Evolutionary conservation across 2,797 vertebrate species (phyloP).

Genomic region (Setipinna tenuifilis): DNA sequence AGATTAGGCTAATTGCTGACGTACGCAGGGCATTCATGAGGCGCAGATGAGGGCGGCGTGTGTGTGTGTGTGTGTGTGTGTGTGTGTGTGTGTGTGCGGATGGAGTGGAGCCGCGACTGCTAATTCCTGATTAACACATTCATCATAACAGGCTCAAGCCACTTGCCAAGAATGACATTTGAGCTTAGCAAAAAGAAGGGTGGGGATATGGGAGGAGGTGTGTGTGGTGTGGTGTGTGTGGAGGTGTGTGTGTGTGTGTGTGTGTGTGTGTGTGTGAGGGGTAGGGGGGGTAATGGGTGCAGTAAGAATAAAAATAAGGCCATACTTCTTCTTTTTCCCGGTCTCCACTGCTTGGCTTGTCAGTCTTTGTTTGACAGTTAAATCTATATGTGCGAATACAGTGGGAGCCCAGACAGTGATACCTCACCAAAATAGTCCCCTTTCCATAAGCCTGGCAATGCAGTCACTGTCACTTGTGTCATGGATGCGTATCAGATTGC

Average conservation of each 20-base stretch:
- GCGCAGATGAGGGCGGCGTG: background rate
- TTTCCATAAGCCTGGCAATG: background rate
- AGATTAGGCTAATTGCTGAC: conserved; percentile 47
- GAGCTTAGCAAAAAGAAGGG: background rate
- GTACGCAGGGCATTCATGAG: conserved; percentile 19
- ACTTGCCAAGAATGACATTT: conserved; percentile 30
- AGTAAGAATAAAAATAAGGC: background rate
- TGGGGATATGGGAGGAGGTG: background rate
- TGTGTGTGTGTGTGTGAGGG: conserved; percentile 21
- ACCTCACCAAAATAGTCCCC: no score
- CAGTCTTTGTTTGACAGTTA: background rate
- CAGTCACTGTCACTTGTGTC: background rate
- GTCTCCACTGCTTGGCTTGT: no score
- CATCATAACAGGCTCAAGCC: conserved; percentile 33
- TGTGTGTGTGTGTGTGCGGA: conserved; percentile 25
- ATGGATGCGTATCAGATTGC: background rate
- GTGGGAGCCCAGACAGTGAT: no score
- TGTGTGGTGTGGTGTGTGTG: background rate
- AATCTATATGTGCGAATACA: background rate
- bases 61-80: no score
- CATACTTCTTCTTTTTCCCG: no score
- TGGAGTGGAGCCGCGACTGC: conserved; percentile 42
- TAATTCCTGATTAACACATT: conserved; percentile 43
- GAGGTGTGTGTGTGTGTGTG: background rate
- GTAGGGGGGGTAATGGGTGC: conserved; percentile 9